Evolutionary conservation across 2,797 vertebrate species (phyloP).

Genomic region (Lacerta viridis): DNA sequence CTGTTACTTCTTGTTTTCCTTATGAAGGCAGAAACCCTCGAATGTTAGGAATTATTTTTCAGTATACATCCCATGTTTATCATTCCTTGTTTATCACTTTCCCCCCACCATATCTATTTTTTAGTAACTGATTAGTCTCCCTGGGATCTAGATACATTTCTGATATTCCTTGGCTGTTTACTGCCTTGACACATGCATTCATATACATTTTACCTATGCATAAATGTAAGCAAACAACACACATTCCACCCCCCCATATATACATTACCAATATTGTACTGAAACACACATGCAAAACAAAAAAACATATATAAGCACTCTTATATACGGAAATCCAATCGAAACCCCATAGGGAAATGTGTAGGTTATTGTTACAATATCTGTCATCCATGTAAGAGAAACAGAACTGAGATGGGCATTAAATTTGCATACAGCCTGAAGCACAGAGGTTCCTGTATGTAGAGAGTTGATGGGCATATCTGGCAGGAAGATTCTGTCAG

Average conservation of each 20-base stretch:
- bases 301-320: constrained; percentile 37
- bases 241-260: constrained; percentile 58
- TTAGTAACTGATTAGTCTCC: constrained; percentile 80
- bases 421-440: constrained; percentile 86
- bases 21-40: constrained; percentile 62
- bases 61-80: constrained; percentile 77
- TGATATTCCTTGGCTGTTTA: constrained; percentile 72
- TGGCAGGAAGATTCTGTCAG: constrained; percentile 81
- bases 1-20: constrained; percentile 54
- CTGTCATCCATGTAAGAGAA: constrained; percentile 81
- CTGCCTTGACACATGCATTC: constrained; percentile 64
- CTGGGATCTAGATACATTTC: constrained; percentile 74
- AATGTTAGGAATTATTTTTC: constrained; percentile 76
- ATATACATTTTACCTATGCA: constrained; percentile 68
- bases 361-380: constrained; percentile 79
- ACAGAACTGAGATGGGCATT: constrained; percentile 84
- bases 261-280: constrained; percentile 62
- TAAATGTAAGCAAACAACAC: constrained; percentile 69
- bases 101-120: constrained; percentile 74
- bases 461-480: constrained; percentile 82
- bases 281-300: constrained; percentile 57
- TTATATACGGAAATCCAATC: constrained; percentile 68
- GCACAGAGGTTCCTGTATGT: constrained; percentile 78
- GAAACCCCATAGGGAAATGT: constrained; percentile 76
- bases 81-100: constrained; percentile 74